A percentile compares a stretch with the other conserved stretches of the same genome.
These are phyloP conservation scores for Idaea dimidiata DNA, from an alignment of 2,888 invertebrate genomes.

Conservation along the genomic window DNA sequence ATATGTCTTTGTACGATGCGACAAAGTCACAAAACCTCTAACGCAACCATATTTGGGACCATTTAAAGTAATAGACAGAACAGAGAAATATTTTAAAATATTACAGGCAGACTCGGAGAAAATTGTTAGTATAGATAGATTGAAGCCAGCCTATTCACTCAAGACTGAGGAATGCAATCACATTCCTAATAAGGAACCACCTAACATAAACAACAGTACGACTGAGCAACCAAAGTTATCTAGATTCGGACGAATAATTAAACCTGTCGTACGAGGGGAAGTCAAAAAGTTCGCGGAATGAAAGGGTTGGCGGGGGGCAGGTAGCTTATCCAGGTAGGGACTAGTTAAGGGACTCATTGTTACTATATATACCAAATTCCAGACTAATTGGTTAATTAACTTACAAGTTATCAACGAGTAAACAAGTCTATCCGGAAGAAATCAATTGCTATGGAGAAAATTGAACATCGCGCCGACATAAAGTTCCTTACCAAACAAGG, in stretches of 20 bases:
- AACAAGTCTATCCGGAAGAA: constrained; percentile 2
- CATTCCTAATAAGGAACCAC: too few species aligned
- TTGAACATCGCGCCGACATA: constrained; percentile 27
- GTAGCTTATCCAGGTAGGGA: not conserved
- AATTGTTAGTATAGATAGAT: too few species aligned
- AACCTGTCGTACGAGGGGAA: not conserved
- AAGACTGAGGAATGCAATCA: too few species aligned
- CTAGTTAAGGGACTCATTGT: not conserved
- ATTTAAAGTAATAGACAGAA: constrained; percentile 13
- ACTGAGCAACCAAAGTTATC: too few species aligned
- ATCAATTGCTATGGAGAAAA: not conserved
- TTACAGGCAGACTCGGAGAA: constrained; percentile 11
- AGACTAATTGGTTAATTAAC: not conserved
- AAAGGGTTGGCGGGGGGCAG: not conserved
- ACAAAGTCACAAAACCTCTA: constrained; percentile 12
- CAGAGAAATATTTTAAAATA: constrained; percentile 19
- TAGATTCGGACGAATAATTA: too few species aligned
- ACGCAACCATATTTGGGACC: constrained; percentile 11
- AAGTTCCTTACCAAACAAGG: constrained; percentile 33
- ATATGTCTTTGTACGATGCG: constrained; percentile 15
- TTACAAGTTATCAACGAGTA: not conserved
- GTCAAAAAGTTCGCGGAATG: constrained; percentile 5
- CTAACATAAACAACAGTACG: too few species aligned
- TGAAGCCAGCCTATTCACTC: too few species aligned
- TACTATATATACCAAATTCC: not conserved